Evolutionary conservation across 2,113 vertebrate genomes (phyloP).

Genomic region (Smithornis capensis): DNA sequence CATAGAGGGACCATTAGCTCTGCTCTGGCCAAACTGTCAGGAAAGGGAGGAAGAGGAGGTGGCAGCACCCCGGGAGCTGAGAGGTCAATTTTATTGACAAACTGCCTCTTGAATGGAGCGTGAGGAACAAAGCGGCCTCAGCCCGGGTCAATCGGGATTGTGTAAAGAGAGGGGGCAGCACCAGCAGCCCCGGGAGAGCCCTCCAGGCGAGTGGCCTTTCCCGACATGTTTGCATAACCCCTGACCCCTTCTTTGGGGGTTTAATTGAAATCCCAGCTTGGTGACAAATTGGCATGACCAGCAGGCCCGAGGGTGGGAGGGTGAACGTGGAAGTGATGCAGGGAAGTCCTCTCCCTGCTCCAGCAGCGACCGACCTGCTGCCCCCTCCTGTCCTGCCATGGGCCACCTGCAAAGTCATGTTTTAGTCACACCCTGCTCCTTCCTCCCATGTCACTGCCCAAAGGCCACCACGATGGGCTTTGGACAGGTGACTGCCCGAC

Average conservation of each 20-base stretch:
- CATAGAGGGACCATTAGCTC: fast-evolving
- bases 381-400: background rate
- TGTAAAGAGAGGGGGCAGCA: slow-evolving; percentile 27
- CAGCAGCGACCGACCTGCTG: fast-evolving
- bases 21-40: fast-evolving
- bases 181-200: background rate
- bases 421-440: background rate
- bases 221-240: slow-evolving; percentile 58
- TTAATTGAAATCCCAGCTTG: slow-evolving; percentile 55
- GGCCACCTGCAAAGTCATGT: fast-evolving
- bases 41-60: slow-evolving; percentile 1
- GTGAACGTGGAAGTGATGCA: fast-evolving
- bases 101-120: slow-evolving; percentile 6
- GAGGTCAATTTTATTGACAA: slow-evolving; percentile 61
- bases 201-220: slow-evolving; percentile 53
- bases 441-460: fast-evolving
- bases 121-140: slow-evolving; percentile 1
- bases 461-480: background rate
- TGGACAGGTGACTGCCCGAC: fast-evolving
- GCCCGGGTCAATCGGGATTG: background rate
- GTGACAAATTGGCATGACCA: slow-evolving; percentile 66
- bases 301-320: background rate
- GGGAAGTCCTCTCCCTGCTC: background rate
- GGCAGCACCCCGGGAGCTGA: background rate
- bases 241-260: slow-evolving; percentile 50